A percentile compares a stretch with the other conserved stretches of the same genome.
phyloP scores from a whole-genome alignment of 2,888 invertebrate species.

The Folsomia manolachei region DNA sequence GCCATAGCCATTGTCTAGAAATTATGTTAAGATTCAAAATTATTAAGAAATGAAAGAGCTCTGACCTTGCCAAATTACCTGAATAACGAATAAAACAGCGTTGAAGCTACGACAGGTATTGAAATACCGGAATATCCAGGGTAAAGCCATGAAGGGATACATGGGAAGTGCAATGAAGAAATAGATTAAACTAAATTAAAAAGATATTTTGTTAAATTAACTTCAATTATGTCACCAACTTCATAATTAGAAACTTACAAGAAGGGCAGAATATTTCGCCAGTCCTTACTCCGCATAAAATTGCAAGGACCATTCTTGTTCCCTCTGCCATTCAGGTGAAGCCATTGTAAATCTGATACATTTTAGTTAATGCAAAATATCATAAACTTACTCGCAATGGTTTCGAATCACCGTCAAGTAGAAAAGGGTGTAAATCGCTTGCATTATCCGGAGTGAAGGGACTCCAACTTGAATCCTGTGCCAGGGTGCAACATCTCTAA shows the following conservation, averaged over 20 bases:
- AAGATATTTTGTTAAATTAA: neutral
- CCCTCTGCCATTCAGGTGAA: no score
- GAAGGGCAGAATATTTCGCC: neutral
- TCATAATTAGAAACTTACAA: neutral
- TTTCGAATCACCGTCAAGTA: neutral
- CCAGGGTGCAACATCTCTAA: neutral
- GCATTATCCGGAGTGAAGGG: neutral
- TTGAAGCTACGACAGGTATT: neutral
- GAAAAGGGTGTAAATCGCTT: neutral
- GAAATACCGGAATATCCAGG: neutral
- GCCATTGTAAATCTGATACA: no score
- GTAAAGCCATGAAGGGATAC: neutral
- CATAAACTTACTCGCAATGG: neutral
- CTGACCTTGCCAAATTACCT: neutral
- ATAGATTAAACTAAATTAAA: neutral
- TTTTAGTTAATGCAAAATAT: no score
- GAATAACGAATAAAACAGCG: neutral
- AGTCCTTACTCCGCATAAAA: neutral
- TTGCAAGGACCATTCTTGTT: no score
- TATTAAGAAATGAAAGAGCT: no score
- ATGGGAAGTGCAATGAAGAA: neutral
- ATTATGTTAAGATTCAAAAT: no score
- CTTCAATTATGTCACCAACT: neutral
- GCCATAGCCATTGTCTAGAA: neutral
- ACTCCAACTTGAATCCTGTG: neutral